Evolutionary conservation across 2,113 vertebrate genomes (phyloP).

Genomic region (Peromyscus polionotus): DNA sequence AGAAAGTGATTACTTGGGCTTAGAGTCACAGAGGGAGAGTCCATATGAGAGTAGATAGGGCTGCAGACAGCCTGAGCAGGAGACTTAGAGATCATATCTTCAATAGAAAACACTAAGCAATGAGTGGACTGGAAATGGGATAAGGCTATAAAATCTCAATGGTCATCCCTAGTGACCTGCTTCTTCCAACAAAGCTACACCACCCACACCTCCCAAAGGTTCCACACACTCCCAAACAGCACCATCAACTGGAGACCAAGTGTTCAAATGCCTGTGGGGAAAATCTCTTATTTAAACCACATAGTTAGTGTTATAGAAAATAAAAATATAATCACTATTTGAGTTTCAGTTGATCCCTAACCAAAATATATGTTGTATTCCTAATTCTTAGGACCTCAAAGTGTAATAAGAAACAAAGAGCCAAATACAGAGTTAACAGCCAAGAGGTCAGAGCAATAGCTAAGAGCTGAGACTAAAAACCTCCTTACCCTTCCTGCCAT

Average conservation of each 20-base stretch:
- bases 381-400: not conserved
- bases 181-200: not conserved
- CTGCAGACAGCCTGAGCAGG: not conserved
- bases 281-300: not conserved
- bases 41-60: not conserved
- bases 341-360: not conserved
- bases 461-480: too few relatives aligned
- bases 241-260: not conserved
- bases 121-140: not conserved
- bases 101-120: not conserved
- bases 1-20: not conserved
- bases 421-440: too few relatives aligned
- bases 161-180: not conserved
- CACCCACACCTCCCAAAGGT: not conserved
- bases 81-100: not conserved
- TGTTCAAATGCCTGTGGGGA: not conserved
- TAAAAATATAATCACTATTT: constrained; percentile 21
- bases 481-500: too few relatives aligned
- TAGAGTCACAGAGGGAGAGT: not conserved
- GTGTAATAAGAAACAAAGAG: not conserved
- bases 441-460: too few relatives aligned
- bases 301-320: not conserved
- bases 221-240: not conserved
- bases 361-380: not conserved
- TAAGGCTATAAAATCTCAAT: not conserved